phyloP scores from a whole-genome alignment of 2,888 invertebrate species.

The Aspidiotus destructor region DNA sequence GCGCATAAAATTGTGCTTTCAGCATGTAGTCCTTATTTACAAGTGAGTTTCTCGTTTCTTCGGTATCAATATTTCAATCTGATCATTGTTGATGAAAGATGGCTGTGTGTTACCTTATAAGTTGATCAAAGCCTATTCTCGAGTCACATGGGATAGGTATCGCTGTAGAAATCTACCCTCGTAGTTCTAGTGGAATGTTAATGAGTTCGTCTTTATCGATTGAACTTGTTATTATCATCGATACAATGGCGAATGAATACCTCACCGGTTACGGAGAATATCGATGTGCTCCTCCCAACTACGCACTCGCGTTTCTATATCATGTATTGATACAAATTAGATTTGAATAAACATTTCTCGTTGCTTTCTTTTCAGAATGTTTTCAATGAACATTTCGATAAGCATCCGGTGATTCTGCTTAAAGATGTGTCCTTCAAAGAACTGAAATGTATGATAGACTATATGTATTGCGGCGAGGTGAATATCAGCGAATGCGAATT shows the following conservation, averaged over 20 bases:
- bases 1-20: conserved; percentile 89
- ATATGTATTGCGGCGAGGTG: conserved; percentile 87
- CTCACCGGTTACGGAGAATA: no score
- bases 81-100: no score
- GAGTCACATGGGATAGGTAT: no score
- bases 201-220: no score
- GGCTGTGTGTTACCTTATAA: no score
- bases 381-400: conserved; percentile 78
- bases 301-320: background rate
- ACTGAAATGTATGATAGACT: conserved; percentile 84
- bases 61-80: no score
- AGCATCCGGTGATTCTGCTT: conserved; percentile 81
- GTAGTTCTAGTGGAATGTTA: no score
- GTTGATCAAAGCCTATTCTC: no score
- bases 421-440: conserved; percentile 87
- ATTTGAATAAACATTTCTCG: background rate
- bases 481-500: conserved; percentile 87
- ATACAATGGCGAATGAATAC: no score
- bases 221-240: no score
- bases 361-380: conserved; percentile 55
- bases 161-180: no score
- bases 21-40: conserved; percentile 50
- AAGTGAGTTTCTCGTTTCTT: conserved; percentile 38
- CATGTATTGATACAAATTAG: background rate
- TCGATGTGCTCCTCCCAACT: background rate